Base-by-base conservation (phyloP, 2,797 vertebrate species). In the Xenopus petersii region DNA sequence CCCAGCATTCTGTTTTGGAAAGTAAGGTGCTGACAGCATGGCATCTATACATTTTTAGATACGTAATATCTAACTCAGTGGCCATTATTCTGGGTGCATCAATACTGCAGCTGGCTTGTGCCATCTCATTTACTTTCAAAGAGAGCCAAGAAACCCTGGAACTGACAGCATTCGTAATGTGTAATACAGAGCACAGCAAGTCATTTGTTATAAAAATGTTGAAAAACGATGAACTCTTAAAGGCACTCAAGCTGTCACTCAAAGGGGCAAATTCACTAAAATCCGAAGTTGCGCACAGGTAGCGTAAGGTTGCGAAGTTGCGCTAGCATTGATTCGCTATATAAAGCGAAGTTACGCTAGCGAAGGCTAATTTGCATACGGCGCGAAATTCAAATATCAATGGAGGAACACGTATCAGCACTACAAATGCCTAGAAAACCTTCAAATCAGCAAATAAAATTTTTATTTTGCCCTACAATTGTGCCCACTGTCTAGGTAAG, bases 1-100 rank as follows among this genome's bases (percentile, higher is more conserved):
- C 54, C 51, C 30, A 46, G 67, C 75, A 78, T 78, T 69, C 67
- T 68, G 63, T 73, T 78, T 73, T 73, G 59, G 51, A 73, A 47
- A 67, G 75, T 54, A 36, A 61, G 64, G n/a, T 77, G 70, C 51
- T 68, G 75, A 77, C 70, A 77, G 75, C 70, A 56, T 59, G 59
- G 55, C 69, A 72, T 72, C 75, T 78, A 73, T 73, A 69, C 54
- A 54, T 64, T 51, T 64, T 67, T 65, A 58, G 11, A 15, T 46
- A 71, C 51, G n/a, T 70, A 58, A 60, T 5, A 24, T 26, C 11
- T 58, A 49, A 36, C 42, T 51, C 49, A 17, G 12, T 47, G 26
- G 62, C 62, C 74, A 76, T 66, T 49, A 59, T 60, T 60, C 60
- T 33, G 54, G 62, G 47, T 8, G 42, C 62, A 65, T 76, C 46